Conservation (phyloP, 2,888 invertebrate genomes). For the Eristalis pertinax region DNA sequence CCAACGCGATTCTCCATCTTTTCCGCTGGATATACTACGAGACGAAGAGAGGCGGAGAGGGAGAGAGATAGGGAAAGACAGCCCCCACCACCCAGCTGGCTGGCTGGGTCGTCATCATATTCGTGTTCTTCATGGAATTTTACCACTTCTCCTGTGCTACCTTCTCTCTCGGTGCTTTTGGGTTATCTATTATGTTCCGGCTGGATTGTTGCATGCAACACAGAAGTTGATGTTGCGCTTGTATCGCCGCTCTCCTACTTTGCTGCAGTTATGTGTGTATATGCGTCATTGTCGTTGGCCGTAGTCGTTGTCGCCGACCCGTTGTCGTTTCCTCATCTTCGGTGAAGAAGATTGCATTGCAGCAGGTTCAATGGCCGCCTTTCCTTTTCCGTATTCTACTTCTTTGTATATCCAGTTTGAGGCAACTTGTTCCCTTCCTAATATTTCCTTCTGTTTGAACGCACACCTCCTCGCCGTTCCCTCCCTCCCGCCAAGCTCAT, state of each 20-base stretch:
- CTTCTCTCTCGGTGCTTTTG: slow-evolving; percentile 32
- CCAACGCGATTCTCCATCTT: slow-evolving; percentile 32
- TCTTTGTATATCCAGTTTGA: slow-evolving; percentile 50
- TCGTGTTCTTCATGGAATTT: slow-evolving; percentile 48
- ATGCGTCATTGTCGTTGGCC: not conserved
- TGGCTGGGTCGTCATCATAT: slow-evolving; percentile 33
- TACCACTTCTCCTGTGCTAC: not conserved
- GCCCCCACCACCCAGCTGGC: not conserved
- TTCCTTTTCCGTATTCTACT: slow-evolving; percentile 59
- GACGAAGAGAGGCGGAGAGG: not conserved
- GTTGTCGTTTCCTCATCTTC: not conserved
- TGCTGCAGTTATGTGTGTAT: slow-evolving; percentile 31
- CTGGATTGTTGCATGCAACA: slow-evolving; percentile 71
- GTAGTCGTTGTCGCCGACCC: not conserved
- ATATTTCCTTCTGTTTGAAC: slow-evolving; percentile 25
- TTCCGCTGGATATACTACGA: not conserved
- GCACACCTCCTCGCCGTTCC: not conserved
- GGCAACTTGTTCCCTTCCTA: slow-evolving; percentile 52
- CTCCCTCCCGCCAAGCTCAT: not conserved
- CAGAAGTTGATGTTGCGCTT: slow-evolving; percentile 59
- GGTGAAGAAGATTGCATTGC: not conserved
- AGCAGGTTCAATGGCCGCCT: slow-evolving; percentile 58
- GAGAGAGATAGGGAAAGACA: not conserved
- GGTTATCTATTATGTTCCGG: slow-evolving; percentile 67
- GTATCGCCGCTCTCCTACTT: slow-evolving; percentile 1